A percentile compares a stretch with the other conserved stretches of the same genome.
phyloP scores from a whole-genome alignment of 1,140 invertebrate species.

The Sipha flava region DNA sequence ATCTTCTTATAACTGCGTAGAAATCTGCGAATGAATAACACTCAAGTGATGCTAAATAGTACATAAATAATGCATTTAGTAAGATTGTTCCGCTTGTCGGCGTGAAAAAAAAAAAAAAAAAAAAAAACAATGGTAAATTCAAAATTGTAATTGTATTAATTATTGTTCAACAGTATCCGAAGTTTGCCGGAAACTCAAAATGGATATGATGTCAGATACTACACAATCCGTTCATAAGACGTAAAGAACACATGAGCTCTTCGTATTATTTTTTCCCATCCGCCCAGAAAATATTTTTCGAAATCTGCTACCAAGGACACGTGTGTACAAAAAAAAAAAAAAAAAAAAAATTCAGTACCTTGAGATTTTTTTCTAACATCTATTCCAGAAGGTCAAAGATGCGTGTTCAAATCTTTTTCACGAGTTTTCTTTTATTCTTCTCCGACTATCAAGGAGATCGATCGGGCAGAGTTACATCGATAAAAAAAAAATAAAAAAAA shows the following conservation, averaged over 20 bases:
- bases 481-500: neutral
- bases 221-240: neutral
- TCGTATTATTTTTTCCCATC: neutral
- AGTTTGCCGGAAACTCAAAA: neutral
- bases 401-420: slow-evolving; percentile 11
- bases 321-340: neutral
- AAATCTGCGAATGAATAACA: neutral
- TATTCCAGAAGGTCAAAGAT: slow-evolving; percentile 6
- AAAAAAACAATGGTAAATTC: slow-evolving; percentile 21
- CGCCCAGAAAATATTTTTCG: neutral
- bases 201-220: neutral
- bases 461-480: neutral
- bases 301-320: slow-evolving; percentile 14
- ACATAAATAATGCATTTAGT: slow-evolving; percentile 2
- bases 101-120: neutral
- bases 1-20: neutral
- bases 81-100: slow-evolving; percentile 20
- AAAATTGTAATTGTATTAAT: neutral
- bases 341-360: too few species aligned
- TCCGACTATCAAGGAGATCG: neutral
- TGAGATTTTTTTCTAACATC: neutral
- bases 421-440: slow-evolving; percentile 28
- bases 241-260: neutral
- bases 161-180: neutral
- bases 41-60: neutral